These are phyloP conservation scores for Nomada fucata DNA, from an alignment of 2,888 invertebrate species.

Conservation along the genomic window DNA sequence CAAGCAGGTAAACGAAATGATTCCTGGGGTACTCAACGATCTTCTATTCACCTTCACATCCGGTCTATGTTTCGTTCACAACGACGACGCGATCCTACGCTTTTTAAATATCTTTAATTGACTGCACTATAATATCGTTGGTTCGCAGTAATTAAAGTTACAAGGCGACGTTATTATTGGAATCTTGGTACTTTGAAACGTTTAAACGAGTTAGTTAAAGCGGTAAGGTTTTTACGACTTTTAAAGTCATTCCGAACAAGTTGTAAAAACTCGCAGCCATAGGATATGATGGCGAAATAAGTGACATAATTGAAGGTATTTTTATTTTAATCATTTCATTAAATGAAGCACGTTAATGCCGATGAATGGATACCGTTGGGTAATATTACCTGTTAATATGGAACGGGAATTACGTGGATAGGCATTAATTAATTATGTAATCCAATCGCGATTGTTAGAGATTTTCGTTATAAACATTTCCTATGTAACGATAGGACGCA, in stretches of 20 bases:
- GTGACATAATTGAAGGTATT: too few species aligned
- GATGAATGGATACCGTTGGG: too few species aligned
- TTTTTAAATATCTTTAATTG: background rate
- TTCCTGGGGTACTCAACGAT: conserved; percentile 1
- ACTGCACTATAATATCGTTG: background rate
- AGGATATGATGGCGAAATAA: background rate
- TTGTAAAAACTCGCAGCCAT: background rate
- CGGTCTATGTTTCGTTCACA: background rate
- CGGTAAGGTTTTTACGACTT: background rate
- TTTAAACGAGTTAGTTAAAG: background rate
- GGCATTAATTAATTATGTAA: too few species aligned
- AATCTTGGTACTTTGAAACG: background rate
- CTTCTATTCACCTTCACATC: conserved; percentile 7
- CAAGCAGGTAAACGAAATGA: background rate
- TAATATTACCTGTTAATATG: too few species aligned
- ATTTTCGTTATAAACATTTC: too few species aligned
- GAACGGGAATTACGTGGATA: too few species aligned
- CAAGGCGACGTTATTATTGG: background rate
- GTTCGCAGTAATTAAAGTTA: background rate
- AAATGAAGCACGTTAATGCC: too few species aligned
- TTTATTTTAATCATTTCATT: too few species aligned
- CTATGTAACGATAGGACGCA: too few species aligned
- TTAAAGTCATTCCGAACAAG: background rate
- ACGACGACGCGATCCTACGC: background rate
- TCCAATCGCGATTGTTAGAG: too few species aligned